These are phyloP conservation scores for Esox masquinongy DNA, from an alignment of 2,797 vertebrate genomes.

Conservation along the genomic window DNA sequence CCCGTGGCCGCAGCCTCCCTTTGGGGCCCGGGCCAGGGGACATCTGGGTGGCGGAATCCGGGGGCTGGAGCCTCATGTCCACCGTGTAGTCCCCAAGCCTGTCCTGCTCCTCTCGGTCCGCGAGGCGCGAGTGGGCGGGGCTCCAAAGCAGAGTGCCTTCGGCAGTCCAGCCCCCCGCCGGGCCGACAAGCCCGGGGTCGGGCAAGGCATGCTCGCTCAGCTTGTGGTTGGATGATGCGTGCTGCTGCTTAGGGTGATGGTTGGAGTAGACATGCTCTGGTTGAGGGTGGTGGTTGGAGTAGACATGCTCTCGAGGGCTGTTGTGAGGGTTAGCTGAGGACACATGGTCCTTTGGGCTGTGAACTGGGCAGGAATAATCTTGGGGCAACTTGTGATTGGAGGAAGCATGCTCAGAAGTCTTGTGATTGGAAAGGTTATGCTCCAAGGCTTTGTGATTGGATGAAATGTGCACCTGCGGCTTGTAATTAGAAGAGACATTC, in stretches of 20 bases:
- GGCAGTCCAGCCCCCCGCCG: slow-evolving; percentile 82
- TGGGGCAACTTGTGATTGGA: slow-evolving; percentile 76
- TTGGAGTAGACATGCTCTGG: slow-evolving; percentile 74
- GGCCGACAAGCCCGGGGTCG: slow-evolving; percentile 71
- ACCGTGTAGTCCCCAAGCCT: slow-evolving; percentile 88
- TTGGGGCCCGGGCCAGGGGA: slow-evolving; percentile 63
- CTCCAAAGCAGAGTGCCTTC: slow-evolving; percentile 82
- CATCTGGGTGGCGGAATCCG: slow-evolving; percentile 63
- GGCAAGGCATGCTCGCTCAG: slow-evolving; percentile 67
- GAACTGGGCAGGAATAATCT: slow-evolving; percentile 82
- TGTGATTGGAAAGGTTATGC: slow-evolving; percentile 77
- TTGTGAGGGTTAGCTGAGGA: slow-evolving; percentile 67
- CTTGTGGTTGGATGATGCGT: slow-evolving; percentile 76
- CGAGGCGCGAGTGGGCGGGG: slow-evolving; percentile 82
- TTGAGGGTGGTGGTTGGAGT: slow-evolving; percentile 74
- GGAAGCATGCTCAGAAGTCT: slow-evolving; percentile 76
- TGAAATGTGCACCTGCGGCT: slow-evolving; percentile 85
- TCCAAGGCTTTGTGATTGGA: slow-evolving; percentile 79
- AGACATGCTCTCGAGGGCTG: slow-evolving; percentile 70
- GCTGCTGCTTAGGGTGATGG: slow-evolving; percentile 76
- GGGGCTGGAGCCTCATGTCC: slow-evolving; percentile 90
- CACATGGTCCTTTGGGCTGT: slow-evolving; percentile 74
- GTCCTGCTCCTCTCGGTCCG: slow-evolving; percentile 87
- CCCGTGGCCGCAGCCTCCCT: slow-evolving; percentile 70
- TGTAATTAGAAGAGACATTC: slow-evolving; percentile 76